Evolutionary conservation across 2,888 invertebrate genomes (phyloP), one percentile per base, ranked within the genome.

Genomic region (Sarcophaga subvicina): DNA sequence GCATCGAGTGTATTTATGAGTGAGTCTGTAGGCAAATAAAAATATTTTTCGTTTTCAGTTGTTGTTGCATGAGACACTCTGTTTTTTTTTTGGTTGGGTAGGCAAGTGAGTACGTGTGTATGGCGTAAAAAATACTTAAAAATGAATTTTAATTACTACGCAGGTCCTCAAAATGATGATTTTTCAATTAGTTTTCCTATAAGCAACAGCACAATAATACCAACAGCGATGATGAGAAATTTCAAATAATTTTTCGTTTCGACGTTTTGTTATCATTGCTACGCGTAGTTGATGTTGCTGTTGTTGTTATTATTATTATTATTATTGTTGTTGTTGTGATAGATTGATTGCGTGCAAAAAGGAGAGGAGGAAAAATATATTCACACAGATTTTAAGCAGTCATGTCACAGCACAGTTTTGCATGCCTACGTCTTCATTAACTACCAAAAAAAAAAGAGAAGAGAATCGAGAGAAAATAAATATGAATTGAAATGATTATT

Each of bases 71-170:
- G 14, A 59, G 37, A 37, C 2, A 37, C 10, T 37, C 10, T 10
- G 37, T 0, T 10, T 37, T 37, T 10, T 37, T 37, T 37, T 2
- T 37, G 37, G 0, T 37, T 37, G 10, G 37, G 1, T 10, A 10
- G 37, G 37, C 10, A 37, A 37, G 25, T 54, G 20, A 17, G 71
- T 63, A 17, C 17, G 17, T 20, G 20, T 62, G 20, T 64, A 27
- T 54, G 54, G 64, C 27, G 25, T 10, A 75, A 64, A 72, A 60
- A 60, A 27, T 69, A 37, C 73, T 77, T 66, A 22, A 60, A 80
- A 83, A 77, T 67, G 77, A 59, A 80, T 69, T 70, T 80, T 80
- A 78, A 83, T 78, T 78, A 83, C 73, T 83, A 83, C 83, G 80
- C 86, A 86, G 70, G 80, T 81, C 70, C 70, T 70, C 25, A 75